Conservation (phyloP, 1,140 invertebrate genomes). For the Metaphire vulgaris region DNA sequence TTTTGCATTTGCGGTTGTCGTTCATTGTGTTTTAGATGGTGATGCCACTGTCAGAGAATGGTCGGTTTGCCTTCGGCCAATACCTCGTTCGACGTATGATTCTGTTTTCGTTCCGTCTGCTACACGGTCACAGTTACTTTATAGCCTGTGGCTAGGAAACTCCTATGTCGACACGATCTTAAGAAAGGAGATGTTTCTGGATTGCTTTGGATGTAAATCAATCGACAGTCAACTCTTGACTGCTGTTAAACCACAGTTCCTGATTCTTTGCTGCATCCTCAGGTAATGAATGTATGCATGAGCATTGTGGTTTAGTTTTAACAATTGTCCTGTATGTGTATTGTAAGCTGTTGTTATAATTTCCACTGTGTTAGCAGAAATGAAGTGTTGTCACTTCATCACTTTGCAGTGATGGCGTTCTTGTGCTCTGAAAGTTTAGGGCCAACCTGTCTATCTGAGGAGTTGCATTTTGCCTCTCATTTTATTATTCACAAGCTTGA, state of each 20-base stretch:
- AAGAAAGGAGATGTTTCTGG: background rate
- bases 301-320: no score
- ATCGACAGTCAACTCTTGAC: background rate
- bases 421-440: no score
- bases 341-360: no score
- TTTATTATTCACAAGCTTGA: no score
- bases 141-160: background rate
- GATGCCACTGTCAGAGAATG: background rate
- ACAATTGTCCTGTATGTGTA: no score
- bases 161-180: background rate
- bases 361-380: no score
- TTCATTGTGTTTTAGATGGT: background rate
- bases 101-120: background rate
- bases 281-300: no score
- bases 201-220: background rate
- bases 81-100: background rate
- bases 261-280: background rate
- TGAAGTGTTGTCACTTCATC: no score
- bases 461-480: no score
- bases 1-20: no score
- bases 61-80: background rate
- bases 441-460: no score
- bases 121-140: background rate
- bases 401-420: no score
- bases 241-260: background rate